Conservation (phyloP, 2,888 invertebrate genomes). For the Anthoptus insignis region DNA sequence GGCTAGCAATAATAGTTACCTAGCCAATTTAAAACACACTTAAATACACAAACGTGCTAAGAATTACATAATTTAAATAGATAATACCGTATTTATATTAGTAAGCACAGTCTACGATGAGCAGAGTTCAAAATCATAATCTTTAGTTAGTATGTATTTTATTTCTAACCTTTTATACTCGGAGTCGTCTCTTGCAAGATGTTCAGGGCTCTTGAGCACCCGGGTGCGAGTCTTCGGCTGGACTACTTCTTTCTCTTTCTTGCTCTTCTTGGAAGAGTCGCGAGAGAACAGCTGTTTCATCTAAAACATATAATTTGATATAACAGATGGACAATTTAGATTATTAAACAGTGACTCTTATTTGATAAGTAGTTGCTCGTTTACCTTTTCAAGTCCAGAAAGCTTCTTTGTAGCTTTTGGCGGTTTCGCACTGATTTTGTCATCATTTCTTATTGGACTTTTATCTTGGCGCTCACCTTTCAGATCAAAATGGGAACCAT, state of each 20-base stretch:
- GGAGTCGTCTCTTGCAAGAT: conserved; percentile 80
- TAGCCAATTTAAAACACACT: too few species aligned
- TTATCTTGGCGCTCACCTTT: conserved; percentile 88
- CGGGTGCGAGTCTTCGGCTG: conserved; percentile 84
- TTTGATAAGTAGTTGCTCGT: too few species aligned
- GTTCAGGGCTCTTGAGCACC: conserved; percentile 86
- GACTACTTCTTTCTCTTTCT: conserved; percentile 87
- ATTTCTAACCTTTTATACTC: conserved; percentile 73
- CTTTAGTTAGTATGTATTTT: too few species aligned
- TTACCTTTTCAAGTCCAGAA: conserved; percentile 91
- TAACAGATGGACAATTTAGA: conserved; percentile 26
- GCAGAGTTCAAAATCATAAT: too few species aligned
- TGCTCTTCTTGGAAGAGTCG: conserved; percentile 90
- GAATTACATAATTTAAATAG: too few species aligned
- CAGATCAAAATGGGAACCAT: conserved; percentile 89
- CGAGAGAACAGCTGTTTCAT: conserved; percentile 92
- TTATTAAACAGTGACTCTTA: too few species aligned
- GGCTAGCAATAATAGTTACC: too few species aligned
- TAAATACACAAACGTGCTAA: too few species aligned
- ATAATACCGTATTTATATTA: too few species aligned
- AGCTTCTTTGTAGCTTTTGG: conserved; percentile 89
- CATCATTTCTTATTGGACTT: conserved; percentile 80
- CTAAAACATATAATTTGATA: conserved; percentile 60
- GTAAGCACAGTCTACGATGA: too few species aligned
- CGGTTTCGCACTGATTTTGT: conserved; percentile 85